Evolutionary conservation across 2,888 invertebrate genomes (phyloP).

Genomic region (Standfussiana lucernea): DNA sequence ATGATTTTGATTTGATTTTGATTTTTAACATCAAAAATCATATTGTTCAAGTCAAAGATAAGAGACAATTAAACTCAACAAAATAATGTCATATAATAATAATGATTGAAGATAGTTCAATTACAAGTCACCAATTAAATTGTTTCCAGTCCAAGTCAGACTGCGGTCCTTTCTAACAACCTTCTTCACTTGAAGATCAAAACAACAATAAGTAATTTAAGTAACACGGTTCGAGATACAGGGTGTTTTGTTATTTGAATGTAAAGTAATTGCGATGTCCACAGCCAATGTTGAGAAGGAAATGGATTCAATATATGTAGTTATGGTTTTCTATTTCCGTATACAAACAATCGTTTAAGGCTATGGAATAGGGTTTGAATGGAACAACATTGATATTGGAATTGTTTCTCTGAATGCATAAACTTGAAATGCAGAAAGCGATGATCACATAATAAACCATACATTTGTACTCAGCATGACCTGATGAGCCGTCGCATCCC

Average conservation of each 20-base stretch:
- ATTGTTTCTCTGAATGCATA: not conserved
- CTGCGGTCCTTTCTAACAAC: conserved; percentile 16
- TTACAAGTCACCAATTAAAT: conserved; percentile 36
- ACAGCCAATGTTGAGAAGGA: conserved; percentile 62
- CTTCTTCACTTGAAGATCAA: conserved; percentile 2
- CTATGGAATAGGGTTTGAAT: conserved; percentile 26
- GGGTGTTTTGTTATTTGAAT: conserved; percentile 36
- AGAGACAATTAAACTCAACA: not conserved
- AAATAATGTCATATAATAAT: conserved; percentile 5
- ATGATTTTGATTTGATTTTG: not conserved
- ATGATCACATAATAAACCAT: not conserved
- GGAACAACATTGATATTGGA: conserved; percentile 5
- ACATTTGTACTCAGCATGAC: too few relatives aligned
- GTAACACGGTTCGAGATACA: not conserved
- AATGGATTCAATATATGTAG: conserved; percentile 73
- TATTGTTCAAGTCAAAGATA: not conserved
- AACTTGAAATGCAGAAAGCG: not conserved
- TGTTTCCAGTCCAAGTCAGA: conserved; percentile 21
- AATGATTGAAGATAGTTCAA: conserved; percentile 25
- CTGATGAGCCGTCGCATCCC: too few relatives aligned
- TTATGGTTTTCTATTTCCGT: conserved; percentile 73
- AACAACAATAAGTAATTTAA: conserved; percentile 21
- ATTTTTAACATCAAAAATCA: not conserved
- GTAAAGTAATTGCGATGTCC: conserved; percentile 61
- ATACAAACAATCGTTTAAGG: conserved; percentile 64